Base-by-base conservation (phyloP, 2,113 vertebrate species). In the Seriola aureovittata region DNA sequence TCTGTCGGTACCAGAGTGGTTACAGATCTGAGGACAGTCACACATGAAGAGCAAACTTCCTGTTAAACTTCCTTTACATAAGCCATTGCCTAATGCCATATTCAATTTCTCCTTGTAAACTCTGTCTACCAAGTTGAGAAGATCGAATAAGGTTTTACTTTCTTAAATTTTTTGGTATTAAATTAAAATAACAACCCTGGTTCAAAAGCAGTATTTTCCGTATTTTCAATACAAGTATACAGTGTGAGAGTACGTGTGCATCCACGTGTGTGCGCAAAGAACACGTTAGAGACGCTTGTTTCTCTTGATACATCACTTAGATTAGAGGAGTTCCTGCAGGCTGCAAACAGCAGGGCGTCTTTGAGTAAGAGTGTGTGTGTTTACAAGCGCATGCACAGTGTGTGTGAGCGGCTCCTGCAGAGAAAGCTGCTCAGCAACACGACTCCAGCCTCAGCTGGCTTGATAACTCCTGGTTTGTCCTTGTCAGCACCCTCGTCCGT, bases 351-450 rank as follows among this genome's bases (percentile, higher is more conserved):
- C 65, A 34, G 66, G 73, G 29, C 3, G 11, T 70, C 40, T 29
- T 36, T 65, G 54, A 44, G 21, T 16, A 14, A 12, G 65, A 54
- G 46, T 40, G n/a, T 54, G 66, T 71, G 57, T 57, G 71, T 75
- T 65, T 72, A 52, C 52, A 23, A 42, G 38, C 6, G 1, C 10
- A 46, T 75, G 44, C 16, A 25, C 25, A 54, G 76, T 67, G 46
- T 89, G 76, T 71, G 63, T 50, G 59, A 58, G 52, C 16, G 84
- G 76, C 57, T 59, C 75, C 84, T 78, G 69, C 58, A 64, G 78
- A 55, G 62, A 80, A 84, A 82, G 73, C 85, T 48, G 81, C 71
- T 82, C 32, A 54, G 73, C 36, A 75, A 54, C 84, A 79, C 1
- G 9, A 72, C 68, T 73, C 71, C 58, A 64, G 52, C 67, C 66